Percentiles rank a stretch among this genome's conserved stretches.
Conservation (phyloP, 2,888 invertebrate species). For the Xestia sexstrigata region DNA sequence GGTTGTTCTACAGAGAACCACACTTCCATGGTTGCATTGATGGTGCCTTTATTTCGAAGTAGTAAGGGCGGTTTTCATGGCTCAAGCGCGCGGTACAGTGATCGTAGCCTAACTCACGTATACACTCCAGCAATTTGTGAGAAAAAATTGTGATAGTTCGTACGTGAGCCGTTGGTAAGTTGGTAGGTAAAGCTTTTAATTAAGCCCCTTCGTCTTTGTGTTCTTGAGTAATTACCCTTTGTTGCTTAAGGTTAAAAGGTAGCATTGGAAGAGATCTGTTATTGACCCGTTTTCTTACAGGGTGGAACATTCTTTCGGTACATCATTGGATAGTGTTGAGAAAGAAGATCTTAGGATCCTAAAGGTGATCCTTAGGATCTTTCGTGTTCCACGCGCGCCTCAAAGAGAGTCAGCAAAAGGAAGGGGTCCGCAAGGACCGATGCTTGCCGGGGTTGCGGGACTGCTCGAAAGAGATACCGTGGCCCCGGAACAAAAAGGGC, state of each 20-base stretch:
- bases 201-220: conserved; percentile 29
- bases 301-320: conserved; percentile 1
- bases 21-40: conserved; percentile 15
- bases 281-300: not conserved
- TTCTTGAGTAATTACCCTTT: conserved; percentile 23
- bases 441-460: too few relatives aligned
- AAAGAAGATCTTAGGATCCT: too few relatives aligned
- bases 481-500: too few relatives aligned
- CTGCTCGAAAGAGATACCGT: too few relatives aligned
- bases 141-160: conserved; percentile 63
- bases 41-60: not conserved
- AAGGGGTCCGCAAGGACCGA: too few relatives aligned
- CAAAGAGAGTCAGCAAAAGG: too few relatives aligned
- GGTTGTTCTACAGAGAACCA: conserved; percentile 30
- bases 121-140: conserved; percentile 55
- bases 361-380: too few relatives aligned
- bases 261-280: not conserved
- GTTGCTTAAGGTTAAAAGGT: conserved; percentile 12
- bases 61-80: conserved; percentile 6
- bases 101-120: conserved; percentile 56
- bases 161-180: conserved; percentile 55
- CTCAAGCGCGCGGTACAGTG: not conserved
- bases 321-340: not conserved
- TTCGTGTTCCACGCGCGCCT: too few relatives aligned
- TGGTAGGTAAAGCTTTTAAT: conserved; percentile 54